Percentiles rank a stretch among this genome's conserved stretches.
These are phyloP conservation scores for Helobdella robusta DNA, from an alignment of 2,888 invertebrate genomes.

Conservation along the genomic window DNA sequence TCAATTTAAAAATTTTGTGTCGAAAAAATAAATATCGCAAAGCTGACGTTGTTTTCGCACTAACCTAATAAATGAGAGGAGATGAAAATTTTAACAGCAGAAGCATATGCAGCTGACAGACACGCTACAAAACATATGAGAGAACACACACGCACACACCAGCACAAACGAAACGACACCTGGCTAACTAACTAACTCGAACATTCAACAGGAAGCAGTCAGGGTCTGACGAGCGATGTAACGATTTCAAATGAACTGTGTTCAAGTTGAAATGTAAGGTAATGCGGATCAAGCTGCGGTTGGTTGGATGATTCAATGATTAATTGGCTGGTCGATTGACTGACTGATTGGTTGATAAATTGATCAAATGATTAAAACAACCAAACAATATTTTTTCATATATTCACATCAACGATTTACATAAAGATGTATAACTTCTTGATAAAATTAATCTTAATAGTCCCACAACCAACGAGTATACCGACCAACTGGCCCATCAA, in stretches of 20 bases:
- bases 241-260: constrained; percentile 80
- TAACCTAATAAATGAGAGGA: too few species aligned
- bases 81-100: too few species aligned
- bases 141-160: too few species aligned
- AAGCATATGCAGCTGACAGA: too few species aligned
- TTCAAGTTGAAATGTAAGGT: constrained; percentile 68
- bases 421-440: background rate
- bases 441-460: background rate
- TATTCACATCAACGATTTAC: background rate
- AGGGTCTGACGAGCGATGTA: constrained; percentile 75
- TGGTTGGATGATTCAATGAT: background rate
- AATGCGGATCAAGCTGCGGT: constrained; percentile 37
- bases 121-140: too few species aligned
- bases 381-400: constrained; percentile 18
- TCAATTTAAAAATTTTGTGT: too few species aligned
- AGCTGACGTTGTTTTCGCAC: too few species aligned
- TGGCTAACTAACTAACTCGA: constrained; percentile 51
- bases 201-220: constrained; percentile 83
- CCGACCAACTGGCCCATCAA: background rate
- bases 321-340: too few species aligned
- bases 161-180: too few species aligned
- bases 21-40: too few species aligned
- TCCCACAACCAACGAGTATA: background rate
- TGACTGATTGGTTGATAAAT: too few species aligned
- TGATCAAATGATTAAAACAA: too few species aligned